Evolutionary conservation across 2,797 vertebrate species (phyloP).

Genomic region (Falco rusticolus): DNA sequence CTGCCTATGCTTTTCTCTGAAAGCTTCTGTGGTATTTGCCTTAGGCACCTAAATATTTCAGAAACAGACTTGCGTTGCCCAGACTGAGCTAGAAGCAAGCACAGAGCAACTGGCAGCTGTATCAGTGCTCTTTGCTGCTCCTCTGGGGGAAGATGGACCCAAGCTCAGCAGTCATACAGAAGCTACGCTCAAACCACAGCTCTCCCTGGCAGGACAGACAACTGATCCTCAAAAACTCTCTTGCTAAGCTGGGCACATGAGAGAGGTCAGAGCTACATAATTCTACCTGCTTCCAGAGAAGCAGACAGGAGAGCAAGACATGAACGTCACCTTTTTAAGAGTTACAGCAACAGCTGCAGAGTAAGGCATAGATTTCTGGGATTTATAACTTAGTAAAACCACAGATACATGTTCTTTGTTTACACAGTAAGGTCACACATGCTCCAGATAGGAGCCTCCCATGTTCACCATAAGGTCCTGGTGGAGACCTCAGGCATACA

Average conservation of each 20-base stretch:
- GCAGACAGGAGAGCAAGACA: background rate
- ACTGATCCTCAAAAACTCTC: background rate
- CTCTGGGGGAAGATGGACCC: accelerated
- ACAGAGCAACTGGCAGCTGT: background rate
- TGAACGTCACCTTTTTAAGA: background rate
- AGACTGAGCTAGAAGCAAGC: background rate
- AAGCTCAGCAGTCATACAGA: background rate
- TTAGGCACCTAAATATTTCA: background rate
- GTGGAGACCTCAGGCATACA: background rate
- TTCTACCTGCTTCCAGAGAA: background rate
- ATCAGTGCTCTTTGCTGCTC: background rate
- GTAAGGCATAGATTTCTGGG: background rate
- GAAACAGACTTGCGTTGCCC: background rate
- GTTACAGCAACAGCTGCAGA: background rate
- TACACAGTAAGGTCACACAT: background rate
- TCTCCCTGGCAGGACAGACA: background rate
- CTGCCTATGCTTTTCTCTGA: background rate
- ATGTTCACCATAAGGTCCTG: background rate
- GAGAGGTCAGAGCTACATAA: background rate
- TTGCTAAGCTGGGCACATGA: background rate
- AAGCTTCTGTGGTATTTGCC: background rate
- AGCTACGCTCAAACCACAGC: background rate
- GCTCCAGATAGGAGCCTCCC: background rate
- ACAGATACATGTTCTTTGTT: background rate
- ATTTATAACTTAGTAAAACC: background rate